Conservation (phyloP, 2,888 invertebrate species). For the Glyphotaelius pellucidus region DNA sequence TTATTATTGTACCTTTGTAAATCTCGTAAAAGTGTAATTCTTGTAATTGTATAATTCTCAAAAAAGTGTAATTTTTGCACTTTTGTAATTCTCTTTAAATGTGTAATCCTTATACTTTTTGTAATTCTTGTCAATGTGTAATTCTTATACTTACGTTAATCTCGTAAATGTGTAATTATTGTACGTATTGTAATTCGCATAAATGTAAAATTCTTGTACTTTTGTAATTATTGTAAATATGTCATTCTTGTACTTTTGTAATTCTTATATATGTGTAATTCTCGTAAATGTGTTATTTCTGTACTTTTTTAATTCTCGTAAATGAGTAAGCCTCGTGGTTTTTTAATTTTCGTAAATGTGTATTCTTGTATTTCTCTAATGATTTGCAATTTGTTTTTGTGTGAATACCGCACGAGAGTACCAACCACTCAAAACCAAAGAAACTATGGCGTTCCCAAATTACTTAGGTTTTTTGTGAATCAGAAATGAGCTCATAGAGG, state of each 20-base stretch:
- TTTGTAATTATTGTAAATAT: neutral
- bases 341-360: neutral
- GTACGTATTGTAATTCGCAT: too few species aligned
- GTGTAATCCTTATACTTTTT: neutral
- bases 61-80: neutral
- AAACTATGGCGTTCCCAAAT: too few species aligned
- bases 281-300: too few species aligned
- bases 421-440: too few species aligned
- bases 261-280: too few species aligned
- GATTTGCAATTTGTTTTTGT: neutral
- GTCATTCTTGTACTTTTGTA: neutral
- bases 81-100: neutral
- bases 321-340: neutral
- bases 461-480: too few species aligned
- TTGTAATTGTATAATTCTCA: neutral
- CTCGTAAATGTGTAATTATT: neutral
- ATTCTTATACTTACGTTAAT: neutral
- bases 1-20: too few species aligned
- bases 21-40: neutral
- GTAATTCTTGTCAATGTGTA: neutral
- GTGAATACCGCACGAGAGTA: too few species aligned
- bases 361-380: neutral
- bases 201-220: too few species aligned
- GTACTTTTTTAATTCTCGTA: neutral
- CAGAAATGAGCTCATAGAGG: neutral